Base-by-base conservation (phyloP, 2,888 invertebrate genomes). In the Coleophora flavipennella region DNA sequence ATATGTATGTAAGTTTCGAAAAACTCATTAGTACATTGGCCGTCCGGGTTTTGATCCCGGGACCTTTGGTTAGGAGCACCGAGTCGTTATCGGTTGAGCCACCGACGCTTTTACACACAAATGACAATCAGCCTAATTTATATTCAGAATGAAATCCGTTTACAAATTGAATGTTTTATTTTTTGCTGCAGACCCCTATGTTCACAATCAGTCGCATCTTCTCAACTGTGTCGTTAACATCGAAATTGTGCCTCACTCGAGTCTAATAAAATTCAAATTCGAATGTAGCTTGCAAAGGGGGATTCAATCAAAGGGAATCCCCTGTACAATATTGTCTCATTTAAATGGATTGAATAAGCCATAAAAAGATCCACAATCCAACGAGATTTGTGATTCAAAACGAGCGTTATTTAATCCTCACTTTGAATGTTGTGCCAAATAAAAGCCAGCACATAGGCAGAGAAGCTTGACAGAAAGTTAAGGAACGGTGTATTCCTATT, bases 191-290 rank as follows among this genome's bases (percentile, higher is more conserved):
- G 58, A 58, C 56, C 55, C 48, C 42, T 47, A 13, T 48, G 48
- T n/a, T 48, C 63, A 20, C 20, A 20, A 4, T 20, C 20, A 20
- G 20, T 20, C 3, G 20, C 6, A 20, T 65, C 62, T 58, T 66
- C 63, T 62, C 65, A 74, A 70, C 62, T 68, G 60, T 64, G 60
- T 66, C 68, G 62, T 65, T 73, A 72, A 66, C 67, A 74, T 62
- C 67, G 62, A 65, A 67, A 70, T 69, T 58, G 59, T 58, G 51
- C 57, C 55, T 44, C 57, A 62, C 59, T 29, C 20, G 61, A 70
- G 69, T 65, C 64, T 57, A 68, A 75, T 73, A 75, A 72, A 72
- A 77, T 74, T 77, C 69, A 70, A 77, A 74, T 76, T 67, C 50
- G 58, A 59, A 55, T 54, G 53, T 54, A 48, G 59, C 47, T 45